A percentile compares a stretch with the other conserved stretches of the same genome.
phyloP scores from a whole-genome alignment of 2,888 invertebrate genomes.

The Archips xylosteana region DNA sequence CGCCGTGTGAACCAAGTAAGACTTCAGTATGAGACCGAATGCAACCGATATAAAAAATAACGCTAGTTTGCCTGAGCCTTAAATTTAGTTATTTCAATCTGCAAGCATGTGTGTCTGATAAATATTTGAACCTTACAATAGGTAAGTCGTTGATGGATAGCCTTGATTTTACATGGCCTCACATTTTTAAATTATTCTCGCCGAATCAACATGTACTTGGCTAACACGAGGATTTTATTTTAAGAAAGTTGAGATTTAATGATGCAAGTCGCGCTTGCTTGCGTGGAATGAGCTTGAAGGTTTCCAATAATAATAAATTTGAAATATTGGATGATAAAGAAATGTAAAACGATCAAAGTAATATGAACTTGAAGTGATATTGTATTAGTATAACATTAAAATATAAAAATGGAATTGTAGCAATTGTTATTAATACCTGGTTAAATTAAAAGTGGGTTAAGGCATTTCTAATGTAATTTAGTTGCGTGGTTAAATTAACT shows the following conservation, averaged over 20 bases:
- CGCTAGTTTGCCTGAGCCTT: too few relatives aligned
- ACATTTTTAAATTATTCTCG: not conserved
- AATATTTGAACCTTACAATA: not conserved
- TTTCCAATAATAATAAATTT: not conserved
- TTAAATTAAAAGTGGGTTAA: not conserved
- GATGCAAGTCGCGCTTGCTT: too few relatives aligned
- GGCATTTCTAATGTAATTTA: not conserved
- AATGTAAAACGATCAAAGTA: not conserved
- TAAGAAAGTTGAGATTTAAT: not conserved
- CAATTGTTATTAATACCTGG: not conserved
- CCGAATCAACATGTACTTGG: too few relatives aligned
- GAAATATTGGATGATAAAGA: not conserved
- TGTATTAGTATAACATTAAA: not conserved
- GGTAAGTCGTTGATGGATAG: not conserved
- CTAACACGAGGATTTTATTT: not conserved
- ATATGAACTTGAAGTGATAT: not conserved
- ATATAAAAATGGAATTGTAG: not conserved
- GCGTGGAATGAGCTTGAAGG: not conserved
- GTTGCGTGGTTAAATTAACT: constrained; percentile 3
- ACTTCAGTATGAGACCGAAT: too few relatives aligned
- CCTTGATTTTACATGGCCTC: not conserved
- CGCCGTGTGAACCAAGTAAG: too few relatives aligned
- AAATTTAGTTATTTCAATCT: not conserved
- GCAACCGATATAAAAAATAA: too few relatives aligned
- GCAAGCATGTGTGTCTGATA: not conserved